Evolutionary conservation across 2,797 vertebrate species (phyloP).

Genomic region (Fundulus diaphanus): DNA sequence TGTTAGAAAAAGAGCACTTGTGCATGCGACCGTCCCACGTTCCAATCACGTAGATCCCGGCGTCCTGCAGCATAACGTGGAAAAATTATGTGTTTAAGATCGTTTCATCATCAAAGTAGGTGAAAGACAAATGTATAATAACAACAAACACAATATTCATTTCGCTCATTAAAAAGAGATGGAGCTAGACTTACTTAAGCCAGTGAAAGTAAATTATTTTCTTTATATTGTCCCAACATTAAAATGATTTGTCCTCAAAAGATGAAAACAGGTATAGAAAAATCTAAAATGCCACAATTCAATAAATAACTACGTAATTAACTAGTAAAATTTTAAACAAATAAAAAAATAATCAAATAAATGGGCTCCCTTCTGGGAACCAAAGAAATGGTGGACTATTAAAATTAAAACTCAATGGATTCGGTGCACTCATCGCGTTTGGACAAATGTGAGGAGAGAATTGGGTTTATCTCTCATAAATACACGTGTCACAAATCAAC

Average conservation of each 20-base stretch:
- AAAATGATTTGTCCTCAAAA: neutral
- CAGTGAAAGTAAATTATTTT: no score
- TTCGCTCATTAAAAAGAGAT: neutral
- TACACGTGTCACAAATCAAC: no score
- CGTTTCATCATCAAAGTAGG: neutral
- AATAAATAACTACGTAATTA: neutral
- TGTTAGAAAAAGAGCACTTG: constrained; percentile 85
- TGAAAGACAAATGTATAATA: neutral
- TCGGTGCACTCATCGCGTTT: no score
- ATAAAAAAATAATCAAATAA: neutral
- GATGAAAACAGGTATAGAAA: neutral
- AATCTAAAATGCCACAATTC: neutral
- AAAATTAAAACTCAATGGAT: no score
- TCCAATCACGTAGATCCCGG: constrained; percentile 85
- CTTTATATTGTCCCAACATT: no score
- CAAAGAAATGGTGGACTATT: no score
- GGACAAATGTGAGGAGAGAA: no score
- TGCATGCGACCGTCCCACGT: constrained; percentile 88
- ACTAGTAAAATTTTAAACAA: neutral
- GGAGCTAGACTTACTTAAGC: neutral
- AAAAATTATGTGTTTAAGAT: neutral
- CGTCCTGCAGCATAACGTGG: constrained; percentile 76
- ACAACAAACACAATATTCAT: neutral
- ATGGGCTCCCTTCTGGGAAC: no score
- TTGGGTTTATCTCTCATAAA: no score